Evolutionary conservation across 1,140 invertebrate genomes (phyloP).

Genomic region (Anoplolepis gracilipes): DNA sequence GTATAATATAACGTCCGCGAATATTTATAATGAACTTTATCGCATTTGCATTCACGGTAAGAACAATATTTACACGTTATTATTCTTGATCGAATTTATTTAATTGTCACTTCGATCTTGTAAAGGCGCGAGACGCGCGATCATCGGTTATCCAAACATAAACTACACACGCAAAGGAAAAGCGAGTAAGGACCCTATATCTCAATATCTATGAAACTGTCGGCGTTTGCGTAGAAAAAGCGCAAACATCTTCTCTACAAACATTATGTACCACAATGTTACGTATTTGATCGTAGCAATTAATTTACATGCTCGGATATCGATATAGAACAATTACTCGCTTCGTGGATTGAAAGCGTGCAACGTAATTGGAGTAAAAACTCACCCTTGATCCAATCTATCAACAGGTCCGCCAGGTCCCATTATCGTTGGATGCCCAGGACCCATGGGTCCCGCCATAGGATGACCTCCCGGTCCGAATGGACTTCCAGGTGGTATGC

Average conservation of each 20-base stretch:
- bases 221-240: background rate
- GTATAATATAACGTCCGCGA: background rate
- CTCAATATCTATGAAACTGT: constrained; percentile 8
- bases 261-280: background rate
- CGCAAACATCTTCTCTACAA: background rate
- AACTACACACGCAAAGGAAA: constrained; percentile 39
- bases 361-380: constrained; percentile 61
- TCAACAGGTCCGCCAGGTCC: constrained; percentile 90
- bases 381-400: constrained; percentile 91
- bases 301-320: background rate
- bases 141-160: constrained; percentile 7
- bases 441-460: constrained; percentile 88
- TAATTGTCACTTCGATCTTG: background rate
- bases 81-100: constrained; percentile 1
- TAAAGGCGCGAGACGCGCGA: background rate
- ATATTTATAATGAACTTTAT: background rate
- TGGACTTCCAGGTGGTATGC: constrained; percentile 90
- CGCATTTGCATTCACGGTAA: background rate
- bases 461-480: constrained; percentile 89
- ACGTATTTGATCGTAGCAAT: background rate
- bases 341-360: background rate
- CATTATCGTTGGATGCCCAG: constrained; percentile 89
- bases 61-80: constrained; percentile 18
- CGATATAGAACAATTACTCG: constrained; percentile 10
- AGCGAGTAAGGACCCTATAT: background rate